Evolutionary conservation across 2,888 invertebrate species (phyloP), one percentile per base, ranked within the genome.

Genomic region (Rhingia campestris): DNA sequence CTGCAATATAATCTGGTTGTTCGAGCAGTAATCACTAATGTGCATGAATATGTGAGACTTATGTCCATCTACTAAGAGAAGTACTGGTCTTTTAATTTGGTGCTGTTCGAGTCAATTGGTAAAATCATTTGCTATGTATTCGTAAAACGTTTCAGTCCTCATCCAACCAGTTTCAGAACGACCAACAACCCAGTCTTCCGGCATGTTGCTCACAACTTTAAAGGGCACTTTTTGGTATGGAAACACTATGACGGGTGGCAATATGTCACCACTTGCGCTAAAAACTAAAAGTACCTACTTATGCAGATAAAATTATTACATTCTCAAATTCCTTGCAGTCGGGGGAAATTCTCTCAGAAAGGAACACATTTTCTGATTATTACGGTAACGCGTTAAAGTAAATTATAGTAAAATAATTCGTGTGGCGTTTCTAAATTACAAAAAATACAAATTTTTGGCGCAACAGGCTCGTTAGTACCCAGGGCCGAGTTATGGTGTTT

Each of bases 1-100:
- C 51, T 86, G 73, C 47, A 81, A 66, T 45, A 63, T 49, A 43
- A 66, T 86, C 35, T 67, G 32, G 35, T 75, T 66, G 6, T 75
- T 35, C 0, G 9, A 32, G 43, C 75, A 75, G 39, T 43, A 67
- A 56, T 67, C 49, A 4, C 67, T 75, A 35, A 75, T 32, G n/a
- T 22, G 35, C 33, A 64, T 39, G 5, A 51, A 64, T 3, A 64
- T 10, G 10, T 74, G 66, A 2, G 61, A 61, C 9, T 61, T 67
- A 30, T 61, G 76, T 4, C 54, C 69, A 47, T 69, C 67, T 5
- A 56, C 54, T 49, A 22, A 22, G 1, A 22, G 22, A 2, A 22
- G 22, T 22, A 22, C 22, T 22, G 22, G 22, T 2, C 2, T 22
- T 22, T 22, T 22, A 2, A 22, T 22, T 22, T 22, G 22, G 22